These are phyloP conservation scores for Drosophila cyrtoloma DNA, from an alignment of 2,888 invertebrate genomes.

Conservation along the genomic window DNA sequence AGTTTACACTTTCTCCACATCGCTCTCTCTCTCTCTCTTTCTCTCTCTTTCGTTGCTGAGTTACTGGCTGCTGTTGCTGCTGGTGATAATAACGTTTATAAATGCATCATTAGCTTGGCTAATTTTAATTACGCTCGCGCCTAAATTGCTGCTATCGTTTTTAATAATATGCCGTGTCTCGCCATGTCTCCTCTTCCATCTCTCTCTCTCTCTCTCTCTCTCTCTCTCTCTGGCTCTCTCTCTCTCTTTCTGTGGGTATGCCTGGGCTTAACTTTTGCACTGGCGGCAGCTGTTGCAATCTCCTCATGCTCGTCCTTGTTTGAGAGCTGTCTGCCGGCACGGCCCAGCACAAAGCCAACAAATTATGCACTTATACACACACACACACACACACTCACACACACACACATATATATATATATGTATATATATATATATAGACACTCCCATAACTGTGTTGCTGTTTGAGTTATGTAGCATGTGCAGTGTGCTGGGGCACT, in stretches of 20 bases:
- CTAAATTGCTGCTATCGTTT: conserved; percentile 78
- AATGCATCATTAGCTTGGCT: conserved; percentile 79
- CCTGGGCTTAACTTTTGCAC: conserved; percentile 71
- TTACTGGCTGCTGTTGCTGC: conserved; percentile 13
- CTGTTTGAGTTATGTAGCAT: conserved; percentile 69
- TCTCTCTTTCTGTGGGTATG: conserved; percentile 26
- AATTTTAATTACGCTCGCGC: conserved; percentile 76
- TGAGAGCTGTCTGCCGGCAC: conserved; percentile 37
- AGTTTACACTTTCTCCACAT: not conserved
- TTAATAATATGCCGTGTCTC: conserved; percentile 69
- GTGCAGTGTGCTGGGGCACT: conserved; percentile 59
- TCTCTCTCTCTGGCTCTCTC: not conserved
- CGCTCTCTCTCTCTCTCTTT: not conserved
- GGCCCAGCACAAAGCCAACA: conserved; percentile 76
- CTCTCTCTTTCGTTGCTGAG: not conserved
- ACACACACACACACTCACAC: conserved; percentile 22
- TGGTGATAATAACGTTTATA: conserved; percentile 63
- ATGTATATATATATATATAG: conserved; percentile 14
- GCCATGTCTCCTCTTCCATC: conserved; percentile 1
- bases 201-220: conserved; percentile 5
- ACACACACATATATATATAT: conserved; percentile 17
- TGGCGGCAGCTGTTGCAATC: conserved; percentile 68
- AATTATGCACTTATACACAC: conserved; percentile 71
- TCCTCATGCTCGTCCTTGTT: conserved; percentile 23
- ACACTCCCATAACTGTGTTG: conserved; percentile 26